Conservation (phyloP, 2,797 vertebrate genomes). For the Dallia pectoralis region DNA sequence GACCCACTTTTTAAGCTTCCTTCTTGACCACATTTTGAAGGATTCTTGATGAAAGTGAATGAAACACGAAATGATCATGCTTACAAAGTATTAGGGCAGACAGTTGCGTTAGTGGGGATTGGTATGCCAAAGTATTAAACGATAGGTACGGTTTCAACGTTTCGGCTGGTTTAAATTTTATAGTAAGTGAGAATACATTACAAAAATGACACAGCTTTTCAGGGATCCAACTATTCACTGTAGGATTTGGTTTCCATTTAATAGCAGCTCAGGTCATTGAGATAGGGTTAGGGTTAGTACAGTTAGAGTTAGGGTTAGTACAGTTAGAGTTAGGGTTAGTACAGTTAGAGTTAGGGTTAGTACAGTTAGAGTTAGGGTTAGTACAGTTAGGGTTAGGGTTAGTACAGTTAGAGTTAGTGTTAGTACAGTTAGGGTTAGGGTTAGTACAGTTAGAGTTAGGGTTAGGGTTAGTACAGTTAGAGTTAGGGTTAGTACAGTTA, state of each 20-base stretch:
- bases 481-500: too few species aligned
- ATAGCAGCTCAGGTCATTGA: background rate
- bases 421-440: too few species aligned
- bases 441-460: too few species aligned
- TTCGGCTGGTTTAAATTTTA: slow-evolving; percentile 14
- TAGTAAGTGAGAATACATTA: slow-evolving; percentile 2
- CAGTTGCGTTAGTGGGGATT: background rate
- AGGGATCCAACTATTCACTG: slow-evolving; percentile 8
- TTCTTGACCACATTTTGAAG: background rate
- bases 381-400: too few species aligned
- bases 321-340: slow-evolving; percentile 23
- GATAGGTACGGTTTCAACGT: background rate
- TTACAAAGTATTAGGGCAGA: slow-evolving; percentile 34
- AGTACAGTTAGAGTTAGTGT: too few species aligned
- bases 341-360: too few species aligned
- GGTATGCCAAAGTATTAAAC: slow-evolving; percentile 5
- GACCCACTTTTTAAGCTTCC: slow-evolving; percentile 21
- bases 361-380: too few species aligned
- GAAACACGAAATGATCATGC: slow-evolving; percentile 5
- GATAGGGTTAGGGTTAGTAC: background rate
- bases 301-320: slow-evolving; percentile 22
- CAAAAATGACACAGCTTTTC: slow-evolving; percentile 14
- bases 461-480: too few species aligned
- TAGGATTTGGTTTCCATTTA: slow-evolving; percentile 3
- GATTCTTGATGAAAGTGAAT: slow-evolving; percentile 4